phyloP scores from a whole-genome alignment of 2,888 invertebrate genomes.

The Nebria salina region DNA sequence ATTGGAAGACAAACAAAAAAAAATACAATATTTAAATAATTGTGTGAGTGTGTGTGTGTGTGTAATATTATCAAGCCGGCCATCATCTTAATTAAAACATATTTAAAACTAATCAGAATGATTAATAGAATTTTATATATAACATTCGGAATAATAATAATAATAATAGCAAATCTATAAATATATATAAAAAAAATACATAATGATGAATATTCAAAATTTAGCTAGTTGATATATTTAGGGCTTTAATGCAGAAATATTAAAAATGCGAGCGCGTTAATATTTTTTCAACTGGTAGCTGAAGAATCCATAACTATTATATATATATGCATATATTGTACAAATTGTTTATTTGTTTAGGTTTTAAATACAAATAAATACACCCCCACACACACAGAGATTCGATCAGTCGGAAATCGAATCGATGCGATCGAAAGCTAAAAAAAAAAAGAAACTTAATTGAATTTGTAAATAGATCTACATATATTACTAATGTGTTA shows the following conservation, averaged over 20 bases:
- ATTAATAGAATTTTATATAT: neutral
- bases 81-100: neutral
- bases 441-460: slow-evolving; percentile 21
- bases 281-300: slow-evolving; percentile 1
- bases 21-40: neutral
- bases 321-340: neutral
- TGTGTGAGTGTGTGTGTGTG: neutral
- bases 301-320: neutral
- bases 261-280: neutral
- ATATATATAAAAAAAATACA: neutral
- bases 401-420: slow-evolving; percentile 14
- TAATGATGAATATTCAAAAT: neutral
- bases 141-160: neutral
- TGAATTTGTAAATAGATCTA: slow-evolving; percentile 44
- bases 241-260: neutral
- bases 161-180: neutral
- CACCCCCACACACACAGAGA: slow-evolving; percentile 37
- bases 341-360: neutral
- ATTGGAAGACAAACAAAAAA: neutral
- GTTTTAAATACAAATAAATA: slow-evolving; percentile 9
- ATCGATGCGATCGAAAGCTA: slow-evolving; percentile 5
- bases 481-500: slow-evolving; percentile 31
- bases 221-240: neutral
- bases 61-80: neutral
- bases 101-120: neutral